These are phyloP conservation scores for Chesias legatella DNA, from an alignment of 2,888 invertebrate genomes.

Conservation along the genomic window DNA sequence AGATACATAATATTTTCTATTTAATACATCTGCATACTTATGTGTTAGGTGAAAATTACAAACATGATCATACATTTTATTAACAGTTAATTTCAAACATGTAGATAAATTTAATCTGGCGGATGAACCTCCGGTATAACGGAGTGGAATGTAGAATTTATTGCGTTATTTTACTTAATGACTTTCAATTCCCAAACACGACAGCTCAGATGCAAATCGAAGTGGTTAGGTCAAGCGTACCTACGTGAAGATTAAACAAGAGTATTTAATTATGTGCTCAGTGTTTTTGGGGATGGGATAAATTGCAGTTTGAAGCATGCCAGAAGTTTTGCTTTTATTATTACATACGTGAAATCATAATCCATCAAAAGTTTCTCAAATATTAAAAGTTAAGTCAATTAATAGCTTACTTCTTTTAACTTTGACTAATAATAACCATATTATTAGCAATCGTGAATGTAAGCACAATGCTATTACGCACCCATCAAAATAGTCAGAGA, in stretches of 20 bases:
- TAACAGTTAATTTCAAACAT: conserved; percentile 41
- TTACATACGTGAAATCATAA: too few species aligned
- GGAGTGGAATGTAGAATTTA: conserved; percentile 64
- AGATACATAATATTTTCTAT: too few species aligned
- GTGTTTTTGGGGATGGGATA: too few species aligned
- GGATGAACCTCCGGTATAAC: conserved; percentile 53
- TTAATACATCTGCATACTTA: too few species aligned
- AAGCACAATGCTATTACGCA: conserved; percentile 49
- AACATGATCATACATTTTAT: conserved; percentile 4
- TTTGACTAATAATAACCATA: conserved; percentile 57
- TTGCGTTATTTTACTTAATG: conserved; percentile 63
- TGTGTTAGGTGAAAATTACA: background rate
- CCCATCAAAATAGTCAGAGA: conserved; percentile 47
- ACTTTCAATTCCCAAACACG: conserved; percentile 56
- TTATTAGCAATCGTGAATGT: conserved; percentile 64
- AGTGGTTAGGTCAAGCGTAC: too few species aligned
- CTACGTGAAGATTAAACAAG: background rate
- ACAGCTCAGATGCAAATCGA: conserved; percentile 39
- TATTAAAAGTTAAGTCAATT: conserved; percentile 3
- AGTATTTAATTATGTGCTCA: background rate
- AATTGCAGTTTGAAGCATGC: too few species aligned
- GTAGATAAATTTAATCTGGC: conserved; percentile 51
- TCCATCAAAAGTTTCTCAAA: too few species aligned
- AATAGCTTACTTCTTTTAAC: conserved; percentile 7
- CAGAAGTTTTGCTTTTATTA: too few species aligned